Conservation (phyloP, 2,888 invertebrate species). For the Eulithis prunata region DNA sequence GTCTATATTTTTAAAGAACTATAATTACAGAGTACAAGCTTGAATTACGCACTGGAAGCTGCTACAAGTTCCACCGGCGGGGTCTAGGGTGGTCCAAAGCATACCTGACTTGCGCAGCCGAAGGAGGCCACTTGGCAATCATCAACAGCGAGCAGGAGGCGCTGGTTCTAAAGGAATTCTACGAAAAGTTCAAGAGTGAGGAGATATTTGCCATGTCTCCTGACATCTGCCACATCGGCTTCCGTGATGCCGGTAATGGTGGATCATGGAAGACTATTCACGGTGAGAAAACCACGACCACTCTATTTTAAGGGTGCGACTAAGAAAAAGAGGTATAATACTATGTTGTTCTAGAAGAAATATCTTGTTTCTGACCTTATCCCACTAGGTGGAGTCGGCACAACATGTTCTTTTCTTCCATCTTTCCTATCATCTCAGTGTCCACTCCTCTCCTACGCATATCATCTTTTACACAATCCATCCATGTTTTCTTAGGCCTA, state of each 20-base stretch:
- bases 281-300: background rate
- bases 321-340: too few species aligned
- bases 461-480: too few species aligned
- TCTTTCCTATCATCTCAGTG: too few species aligned
- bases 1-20: too few species aligned
- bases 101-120: background rate
- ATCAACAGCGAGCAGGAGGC: background rate
- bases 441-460: too few species aligned
- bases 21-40: background rate
- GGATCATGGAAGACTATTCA: constrained; percentile 5
- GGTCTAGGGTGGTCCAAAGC: background rate
- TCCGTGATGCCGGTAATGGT: background rate
- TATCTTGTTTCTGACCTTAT: too few species aligned
- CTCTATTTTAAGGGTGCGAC: too few species aligned
- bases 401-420: too few species aligned
- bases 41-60: background rate
- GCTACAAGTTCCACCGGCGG: background rate
- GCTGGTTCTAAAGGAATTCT: background rate
- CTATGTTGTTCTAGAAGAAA: too few species aligned
- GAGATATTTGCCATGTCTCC: background rate
- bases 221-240: background rate
- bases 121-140: constrained; percentile 1
- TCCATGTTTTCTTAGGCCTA: too few species aligned
- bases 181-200: background rate
- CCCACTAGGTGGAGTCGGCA: too few species aligned